A percentile compares a stretch with the other conserved stretches of the same genome.
Conservation (phyloP, 1,140 invertebrate species). For the Agrypnia vestita region DNA sequence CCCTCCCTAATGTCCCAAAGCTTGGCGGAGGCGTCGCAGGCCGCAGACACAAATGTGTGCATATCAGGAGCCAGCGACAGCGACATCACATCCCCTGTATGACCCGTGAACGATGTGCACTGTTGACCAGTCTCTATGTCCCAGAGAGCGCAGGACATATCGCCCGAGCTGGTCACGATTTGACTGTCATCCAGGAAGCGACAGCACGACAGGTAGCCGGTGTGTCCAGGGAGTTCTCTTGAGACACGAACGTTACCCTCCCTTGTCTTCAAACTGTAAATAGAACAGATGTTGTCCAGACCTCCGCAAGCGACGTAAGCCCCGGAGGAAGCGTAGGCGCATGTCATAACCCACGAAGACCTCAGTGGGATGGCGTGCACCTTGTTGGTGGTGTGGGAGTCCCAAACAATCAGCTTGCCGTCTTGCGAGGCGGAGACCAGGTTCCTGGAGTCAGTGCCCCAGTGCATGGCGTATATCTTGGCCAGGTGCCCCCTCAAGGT, state of each 20-base stretch:
- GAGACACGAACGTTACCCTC: constrained; percentile 95
- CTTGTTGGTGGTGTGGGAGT: constrained; percentile 96
- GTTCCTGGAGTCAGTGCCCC: constrained; percentile 95
- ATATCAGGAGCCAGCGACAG: constrained; percentile 92
- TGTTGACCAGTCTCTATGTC: constrained; percentile 97
- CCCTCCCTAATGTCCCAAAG: constrained; percentile 96
- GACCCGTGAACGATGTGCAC: constrained; percentile 92
- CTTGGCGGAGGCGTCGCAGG: constrained; percentile 95
- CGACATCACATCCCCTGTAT: constrained; percentile 97
- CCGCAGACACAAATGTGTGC: constrained; percentile 94
- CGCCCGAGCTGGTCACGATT: constrained; percentile 70
- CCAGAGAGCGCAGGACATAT: constrained; percentile 89
- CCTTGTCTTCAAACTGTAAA: constrained; percentile 94
- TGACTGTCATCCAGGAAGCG: constrained; percentile 96
- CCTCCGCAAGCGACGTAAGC: constrained; percentile 96
- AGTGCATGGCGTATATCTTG: constrained; percentile 98
- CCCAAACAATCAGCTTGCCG: constrained; percentile 96
- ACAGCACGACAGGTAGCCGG: constrained; percentile 95
- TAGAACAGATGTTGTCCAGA: constrained; percentile 96
- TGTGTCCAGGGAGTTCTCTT: constrained; percentile 93
- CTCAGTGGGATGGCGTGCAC: constrained; percentile 95
- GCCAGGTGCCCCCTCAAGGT: constrained; percentile 94
- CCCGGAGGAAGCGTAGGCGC: constrained; percentile 95
- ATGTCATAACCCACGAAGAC: constrained; percentile 97
- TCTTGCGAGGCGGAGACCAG: constrained; percentile 93